phyloP scores from a whole-genome alignment of 2,113 vertebrate species.

The Cariama cristata region DNA sequence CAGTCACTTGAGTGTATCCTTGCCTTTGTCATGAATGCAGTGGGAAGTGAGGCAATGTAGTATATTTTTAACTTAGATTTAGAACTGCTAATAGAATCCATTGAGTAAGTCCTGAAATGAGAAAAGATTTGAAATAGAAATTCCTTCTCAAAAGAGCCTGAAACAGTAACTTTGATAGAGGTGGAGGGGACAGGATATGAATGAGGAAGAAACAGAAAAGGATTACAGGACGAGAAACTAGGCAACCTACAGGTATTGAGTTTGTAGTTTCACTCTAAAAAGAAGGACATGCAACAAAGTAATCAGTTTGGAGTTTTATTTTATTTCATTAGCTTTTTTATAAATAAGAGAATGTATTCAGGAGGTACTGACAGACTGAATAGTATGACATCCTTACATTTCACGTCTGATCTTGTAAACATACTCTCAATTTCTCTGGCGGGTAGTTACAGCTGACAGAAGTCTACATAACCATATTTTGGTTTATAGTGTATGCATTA shows the following conservation, averaged over 20 bases:
- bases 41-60: not conserved
- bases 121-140: not conserved
- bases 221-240: not conserved
- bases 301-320: not conserved
- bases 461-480: not conserved
- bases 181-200: accelerated
- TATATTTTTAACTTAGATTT: not conserved
- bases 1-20: not conserved
- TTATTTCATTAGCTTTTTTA: not conserved
- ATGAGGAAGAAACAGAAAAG: not conserved
- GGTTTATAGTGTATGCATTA: not conserved
- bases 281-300: not conserved
- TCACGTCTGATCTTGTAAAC: not conserved
- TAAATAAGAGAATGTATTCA: not conserved
- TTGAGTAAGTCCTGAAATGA: not conserved
- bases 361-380: not conserved
- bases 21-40: not conserved
- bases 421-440: not conserved
- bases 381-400: not conserved
- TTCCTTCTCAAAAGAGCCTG: not conserved
- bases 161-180: not conserved
- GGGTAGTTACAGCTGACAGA: not conserved
- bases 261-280: not conserved
- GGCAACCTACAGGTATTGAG: not conserved
- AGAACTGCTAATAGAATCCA: not conserved